Evolutionary conservation across 1,140 invertebrate genomes (phyloP), one percentile per base, ranked within the genome.

Genomic region (Wasmannia auropunctata): DNA sequence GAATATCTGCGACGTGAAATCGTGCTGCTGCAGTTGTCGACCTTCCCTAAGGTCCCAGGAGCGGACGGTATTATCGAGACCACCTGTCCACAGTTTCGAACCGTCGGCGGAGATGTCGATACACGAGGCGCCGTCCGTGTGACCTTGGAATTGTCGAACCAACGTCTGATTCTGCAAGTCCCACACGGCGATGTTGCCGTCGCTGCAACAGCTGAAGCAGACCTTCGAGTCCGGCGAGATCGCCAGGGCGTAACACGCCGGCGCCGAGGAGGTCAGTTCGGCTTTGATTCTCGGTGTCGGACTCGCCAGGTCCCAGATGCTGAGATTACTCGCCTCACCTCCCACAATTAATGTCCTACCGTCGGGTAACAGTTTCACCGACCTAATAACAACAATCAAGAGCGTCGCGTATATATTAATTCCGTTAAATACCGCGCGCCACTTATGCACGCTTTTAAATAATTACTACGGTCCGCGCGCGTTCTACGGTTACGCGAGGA

Each of bases 81-180:
- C 99, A 37, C 99, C 99, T 11, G 99, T 99, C 99, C 99, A 99
- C 83, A 99, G 95, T 93, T 98, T 98, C 2, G 97, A 98, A 7
- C 99, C 99, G 93, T 99, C 98, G 8, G 98, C 97, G 43, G 98
- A 99, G 70, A 99, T 99, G 95, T 99, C 99, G 91, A 99, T 99
- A 95, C 99, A 99, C 56, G 98, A 99, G 31, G 99, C 99, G 87
- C 99, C 99, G 94, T 99, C 99, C 63, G 98, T 99, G 95, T 99
- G 99, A 6, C 98, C 99, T 96, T 99, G 98, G 96, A 99, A 99
- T 95, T 99, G 98, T 91, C 98, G 96, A 91, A 99, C 98, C 93
- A 99, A 96, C 22, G 97, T 97, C 94, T 99, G 98, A 95, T 98
- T 99, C 94, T 98, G 98, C 19, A 99, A 95, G 95, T 99, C 98